Conservation (phyloP, 92 coral and sea anemone species). For the Siderastrea siderea region DNA sequence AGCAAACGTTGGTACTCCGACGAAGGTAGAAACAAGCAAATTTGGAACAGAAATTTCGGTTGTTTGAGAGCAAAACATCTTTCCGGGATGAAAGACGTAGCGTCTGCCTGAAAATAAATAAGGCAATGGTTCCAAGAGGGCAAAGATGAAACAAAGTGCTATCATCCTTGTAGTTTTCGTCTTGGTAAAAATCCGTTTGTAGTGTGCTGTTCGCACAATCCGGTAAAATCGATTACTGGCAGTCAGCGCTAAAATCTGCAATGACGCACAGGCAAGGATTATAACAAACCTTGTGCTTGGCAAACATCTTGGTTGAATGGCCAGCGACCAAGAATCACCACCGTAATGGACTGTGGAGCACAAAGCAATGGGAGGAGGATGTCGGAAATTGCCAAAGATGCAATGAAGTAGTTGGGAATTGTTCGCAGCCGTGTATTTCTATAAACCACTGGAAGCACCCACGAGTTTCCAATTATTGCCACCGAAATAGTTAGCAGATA, state of each 20-base stretch:
- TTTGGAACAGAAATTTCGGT: slow-evolving; percentile 37
- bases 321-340: slow-evolving; percentile 67
- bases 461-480: slow-evolving; percentile 60
- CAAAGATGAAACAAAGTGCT: slow-evolving; percentile 36
- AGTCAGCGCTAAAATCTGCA: slow-evolving; percentile 71
- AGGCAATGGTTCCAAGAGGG: slow-evolving; percentile 65
- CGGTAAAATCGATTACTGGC: slow-evolving; percentile 71
- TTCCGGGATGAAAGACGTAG: slow-evolving; percentile 75
- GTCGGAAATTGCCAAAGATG: slow-evolving; percentile 72
- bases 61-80: slow-evolving; percentile 72
- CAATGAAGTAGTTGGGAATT: slow-evolving; percentile 65
- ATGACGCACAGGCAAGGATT: slow-evolving; percentile 61
- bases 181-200: slow-evolving; percentile 58
- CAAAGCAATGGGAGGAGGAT: slow-evolving; percentile 46
- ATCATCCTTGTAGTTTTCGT: slow-evolving; percentile 53
- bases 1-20: slow-evolving; percentile 36
- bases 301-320: slow-evolving; percentile 59
- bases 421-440: slow-evolving; percentile 60
- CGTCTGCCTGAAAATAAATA: slow-evolving; percentile 54
- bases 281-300: slow-evolving; percentile 81
- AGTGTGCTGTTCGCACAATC: slow-evolving; percentile 64
- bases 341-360: slow-evolving; percentile 65
- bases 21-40: slow-evolving; percentile 47
- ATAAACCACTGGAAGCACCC: slow-evolving; percentile 70
- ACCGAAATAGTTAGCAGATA: slow-evolving; percentile 32